Percentiles rank a stretch among this genome's conserved stretches.
phyloP scores from a whole-genome alignment of 2,888 invertebrate species.

The Anodontia alba region DNA sequence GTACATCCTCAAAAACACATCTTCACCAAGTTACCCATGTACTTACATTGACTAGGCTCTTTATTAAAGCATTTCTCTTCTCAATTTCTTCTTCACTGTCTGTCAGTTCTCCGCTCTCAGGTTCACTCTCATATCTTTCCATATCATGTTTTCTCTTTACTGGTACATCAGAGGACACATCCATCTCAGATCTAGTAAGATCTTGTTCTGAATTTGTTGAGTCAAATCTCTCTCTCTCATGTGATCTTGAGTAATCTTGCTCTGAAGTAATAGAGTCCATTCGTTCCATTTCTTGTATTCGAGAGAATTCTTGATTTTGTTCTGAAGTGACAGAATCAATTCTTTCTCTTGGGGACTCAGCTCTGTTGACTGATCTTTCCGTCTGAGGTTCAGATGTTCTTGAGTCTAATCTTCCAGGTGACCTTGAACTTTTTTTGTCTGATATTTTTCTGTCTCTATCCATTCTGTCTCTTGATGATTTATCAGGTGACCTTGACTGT shows the following conservation, averaged over 20 bases:
- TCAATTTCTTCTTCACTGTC: conserved; percentile 59
- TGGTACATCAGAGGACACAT: not conserved
- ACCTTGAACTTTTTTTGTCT: not conserved
- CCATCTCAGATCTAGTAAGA: not conserved
- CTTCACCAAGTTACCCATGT: too few species aligned
- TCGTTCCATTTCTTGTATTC: not conserved
- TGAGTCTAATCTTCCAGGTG: not conserved
- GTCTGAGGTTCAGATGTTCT: not conserved
- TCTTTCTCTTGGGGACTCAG: not conserved
- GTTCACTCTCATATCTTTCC: conserved; percentile 58
- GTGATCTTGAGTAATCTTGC: not conserved
- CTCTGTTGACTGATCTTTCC: not conserved
- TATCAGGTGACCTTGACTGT: not conserved
- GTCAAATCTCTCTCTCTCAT: not conserved
- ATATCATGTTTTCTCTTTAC: conserved; percentile 56
- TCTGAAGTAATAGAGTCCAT: not conserved
- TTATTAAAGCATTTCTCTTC: conserved; percentile 29
- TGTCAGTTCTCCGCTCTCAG: conserved; percentile 69
- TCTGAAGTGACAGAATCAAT: not conserved
- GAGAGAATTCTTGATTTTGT: not conserved
- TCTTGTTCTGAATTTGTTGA: not conserved
- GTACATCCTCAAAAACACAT: too few species aligned
- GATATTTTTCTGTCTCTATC: not conserved
- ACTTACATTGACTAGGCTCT: conserved; percentile 54
- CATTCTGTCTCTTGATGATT: not conserved